A percentile compares a stretch with the other conserved stretches of the same genome.
Conservation (phyloP, 2,888 invertebrate genomes). For the Metopia argyrocephala region DNA sequence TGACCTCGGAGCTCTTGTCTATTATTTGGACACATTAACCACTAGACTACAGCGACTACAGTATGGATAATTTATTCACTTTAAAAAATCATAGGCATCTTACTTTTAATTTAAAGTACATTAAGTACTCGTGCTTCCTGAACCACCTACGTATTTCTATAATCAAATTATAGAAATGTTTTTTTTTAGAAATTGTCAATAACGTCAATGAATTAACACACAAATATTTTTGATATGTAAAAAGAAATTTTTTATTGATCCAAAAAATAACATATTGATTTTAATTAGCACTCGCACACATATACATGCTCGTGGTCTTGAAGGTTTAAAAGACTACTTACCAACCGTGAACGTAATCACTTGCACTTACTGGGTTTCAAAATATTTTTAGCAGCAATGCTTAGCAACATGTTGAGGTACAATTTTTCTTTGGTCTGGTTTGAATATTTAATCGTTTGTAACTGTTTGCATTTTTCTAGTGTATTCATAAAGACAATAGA, state of each 20-base stretch:
- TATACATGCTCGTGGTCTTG: neutral
- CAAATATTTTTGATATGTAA: too few relatives aligned
- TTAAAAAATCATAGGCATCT: too few relatives aligned
- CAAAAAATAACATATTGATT: neutral
- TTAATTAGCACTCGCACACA: neutral
- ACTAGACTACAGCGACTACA: too few relatives aligned
- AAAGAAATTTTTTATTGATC: neutral
- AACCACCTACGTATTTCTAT: too few relatives aligned
- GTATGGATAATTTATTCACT: too few relatives aligned
- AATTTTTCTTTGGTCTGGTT: neutral
- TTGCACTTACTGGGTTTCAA: neutral
- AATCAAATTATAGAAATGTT: too few relatives aligned
- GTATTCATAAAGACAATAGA: slow-evolving; percentile 31
- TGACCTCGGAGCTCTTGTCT: too few relatives aligned
- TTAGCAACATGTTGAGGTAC: neutral
- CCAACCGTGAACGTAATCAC: neutral
- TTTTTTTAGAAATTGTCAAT: too few relatives aligned
- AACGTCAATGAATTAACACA: neutral
- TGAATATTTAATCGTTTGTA: neutral
- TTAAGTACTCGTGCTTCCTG: too few relatives aligned
- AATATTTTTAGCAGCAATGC: neutral
- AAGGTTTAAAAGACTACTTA: neutral
- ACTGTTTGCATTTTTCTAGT: neutral
- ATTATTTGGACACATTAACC: too few relatives aligned
- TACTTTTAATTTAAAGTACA: too few relatives aligned